These are phyloP conservation scores for Oryzias melastigma DNA, from an alignment of 2,113 vertebrate genomes.

Conservation along the genomic window DNA sequence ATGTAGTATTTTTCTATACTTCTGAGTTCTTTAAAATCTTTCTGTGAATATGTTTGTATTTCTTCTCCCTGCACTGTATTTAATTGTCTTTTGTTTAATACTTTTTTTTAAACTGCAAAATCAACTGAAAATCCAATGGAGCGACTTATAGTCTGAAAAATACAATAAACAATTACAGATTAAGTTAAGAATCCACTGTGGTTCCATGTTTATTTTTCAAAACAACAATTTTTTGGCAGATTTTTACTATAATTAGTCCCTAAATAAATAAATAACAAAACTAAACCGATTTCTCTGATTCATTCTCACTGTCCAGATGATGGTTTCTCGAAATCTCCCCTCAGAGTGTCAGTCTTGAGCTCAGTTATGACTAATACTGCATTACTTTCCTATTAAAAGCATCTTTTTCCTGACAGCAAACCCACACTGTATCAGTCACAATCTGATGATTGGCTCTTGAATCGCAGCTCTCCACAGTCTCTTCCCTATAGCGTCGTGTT, in stretches of 20 bases:
- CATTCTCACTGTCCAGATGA: neutral
- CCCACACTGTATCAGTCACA: neutral
- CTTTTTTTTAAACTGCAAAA: no score
- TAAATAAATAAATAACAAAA: neutral
- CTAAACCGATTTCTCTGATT: neutral
- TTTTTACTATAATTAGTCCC: neutral
- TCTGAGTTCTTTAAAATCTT: no score
- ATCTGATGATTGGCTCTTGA: neutral
- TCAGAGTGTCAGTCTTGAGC: neutral
- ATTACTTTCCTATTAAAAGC: neutral
- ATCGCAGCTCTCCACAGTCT: neutral
- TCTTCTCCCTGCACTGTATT: no score
- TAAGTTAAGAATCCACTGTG: no score
- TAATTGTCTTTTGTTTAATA: no score
- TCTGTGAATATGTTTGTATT: no score
- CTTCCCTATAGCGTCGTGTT: no score
- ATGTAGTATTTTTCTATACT: no score
- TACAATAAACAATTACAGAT: no score
- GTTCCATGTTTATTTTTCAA: no score
- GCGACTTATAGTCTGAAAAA: no score
- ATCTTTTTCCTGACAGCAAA: neutral
- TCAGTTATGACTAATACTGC: slow-evolving; percentile 6
- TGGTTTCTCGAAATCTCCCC: neutral
- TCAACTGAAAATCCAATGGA: no score
- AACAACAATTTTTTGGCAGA: neutral